Evolutionary conservation across 2,888 invertebrate species (phyloP).

Genomic region (Pterostichus niger): DNA sequence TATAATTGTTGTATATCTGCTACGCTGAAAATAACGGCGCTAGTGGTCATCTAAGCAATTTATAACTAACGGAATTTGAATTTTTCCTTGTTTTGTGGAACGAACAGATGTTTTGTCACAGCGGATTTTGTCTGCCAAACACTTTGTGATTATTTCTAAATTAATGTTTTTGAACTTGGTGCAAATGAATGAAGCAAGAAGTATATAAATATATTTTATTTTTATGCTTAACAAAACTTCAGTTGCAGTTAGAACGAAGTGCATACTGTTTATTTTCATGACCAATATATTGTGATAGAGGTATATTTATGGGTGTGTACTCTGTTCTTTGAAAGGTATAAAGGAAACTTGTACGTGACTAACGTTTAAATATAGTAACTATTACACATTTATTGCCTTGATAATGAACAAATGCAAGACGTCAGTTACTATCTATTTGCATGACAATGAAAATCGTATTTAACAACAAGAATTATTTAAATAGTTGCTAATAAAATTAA

Average conservation of each 20-base stretch:
- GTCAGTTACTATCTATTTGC: not conserved
- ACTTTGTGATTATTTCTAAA: too few species aligned
- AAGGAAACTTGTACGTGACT: conserved; percentile 8
- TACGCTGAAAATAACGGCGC: conserved; percentile 14
- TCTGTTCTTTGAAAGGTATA: conserved; percentile 10
- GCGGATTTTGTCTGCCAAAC: not conserved
- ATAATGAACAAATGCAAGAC: not conserved
- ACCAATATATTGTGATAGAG: not conserved
- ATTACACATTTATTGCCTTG: conserved; percentile 40
- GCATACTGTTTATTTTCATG: too few species aligned
- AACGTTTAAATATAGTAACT: conserved; percentile 39
- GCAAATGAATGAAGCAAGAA: too few species aligned
- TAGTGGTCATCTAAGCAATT: not conserved
- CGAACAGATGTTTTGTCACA: not conserved
- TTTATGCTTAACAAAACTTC: too few species aligned
- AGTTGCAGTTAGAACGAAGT: not conserved
- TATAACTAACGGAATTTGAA: conserved; percentile 20
- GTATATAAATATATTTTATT: too few species aligned
- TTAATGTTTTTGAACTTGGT: too few species aligned
- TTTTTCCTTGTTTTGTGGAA: conserved; percentile 1
- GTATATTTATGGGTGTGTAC: conserved; percentile 9
- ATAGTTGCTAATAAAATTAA: not conserved
- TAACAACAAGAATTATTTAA: not conserved
- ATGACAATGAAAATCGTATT: not conserved
- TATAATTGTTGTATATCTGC: conserved; percentile 25